phyloP scores from a whole-genome alignment of 64 coral and sea anemone genomes.

The Acropora tenuis region DNA sequence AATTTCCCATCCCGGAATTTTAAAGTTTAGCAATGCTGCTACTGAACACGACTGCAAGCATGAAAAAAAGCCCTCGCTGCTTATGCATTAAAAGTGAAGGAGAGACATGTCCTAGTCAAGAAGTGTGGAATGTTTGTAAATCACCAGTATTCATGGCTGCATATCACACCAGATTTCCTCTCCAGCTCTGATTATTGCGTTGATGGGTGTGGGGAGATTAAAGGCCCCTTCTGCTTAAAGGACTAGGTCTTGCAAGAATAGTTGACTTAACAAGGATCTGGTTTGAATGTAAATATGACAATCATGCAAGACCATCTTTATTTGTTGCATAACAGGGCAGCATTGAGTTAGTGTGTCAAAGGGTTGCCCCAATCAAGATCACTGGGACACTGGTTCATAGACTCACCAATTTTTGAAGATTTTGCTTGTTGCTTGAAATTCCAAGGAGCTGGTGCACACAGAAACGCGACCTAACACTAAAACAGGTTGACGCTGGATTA shows the following conservation, averaged over 20 bases:
- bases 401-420: constrained; percentile 56
- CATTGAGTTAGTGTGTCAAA: constrained; percentile 50
- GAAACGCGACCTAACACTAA: constrained; percentile 62
- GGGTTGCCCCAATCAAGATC: constrained; percentile 38
- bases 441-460: constrained; percentile 54
- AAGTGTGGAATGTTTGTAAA: constrained; percentile 61
- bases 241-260: too few relatives aligned
- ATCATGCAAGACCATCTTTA: not conserved
- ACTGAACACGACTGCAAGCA: constrained; percentile 54
- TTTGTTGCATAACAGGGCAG: constrained; percentile 44
- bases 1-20: constrained; percentile 49
- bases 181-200: constrained; percentile 73
- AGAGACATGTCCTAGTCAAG: constrained; percentile 41
- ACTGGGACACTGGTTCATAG: constrained; percentile 59
- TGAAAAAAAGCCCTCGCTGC: constrained; percentile 53
- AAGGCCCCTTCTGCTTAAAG: too few relatives aligned
- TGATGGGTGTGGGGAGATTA: not conserved
- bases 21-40: constrained; percentile 60
- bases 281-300: too few relatives aligned
- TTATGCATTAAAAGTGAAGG: constrained; percentile 60
- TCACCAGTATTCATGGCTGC: constrained; percentile 59
- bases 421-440: constrained; percentile 60
- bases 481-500: constrained; percentile 37
- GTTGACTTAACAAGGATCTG: too few relatives aligned
- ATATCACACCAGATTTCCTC: constrained; percentile 78